Evolutionary conservation across 2,113 vertebrate species (phyloP), one percentile per base, ranked within the genome.

Genomic region (Opisthocomus hoazin): DNA sequence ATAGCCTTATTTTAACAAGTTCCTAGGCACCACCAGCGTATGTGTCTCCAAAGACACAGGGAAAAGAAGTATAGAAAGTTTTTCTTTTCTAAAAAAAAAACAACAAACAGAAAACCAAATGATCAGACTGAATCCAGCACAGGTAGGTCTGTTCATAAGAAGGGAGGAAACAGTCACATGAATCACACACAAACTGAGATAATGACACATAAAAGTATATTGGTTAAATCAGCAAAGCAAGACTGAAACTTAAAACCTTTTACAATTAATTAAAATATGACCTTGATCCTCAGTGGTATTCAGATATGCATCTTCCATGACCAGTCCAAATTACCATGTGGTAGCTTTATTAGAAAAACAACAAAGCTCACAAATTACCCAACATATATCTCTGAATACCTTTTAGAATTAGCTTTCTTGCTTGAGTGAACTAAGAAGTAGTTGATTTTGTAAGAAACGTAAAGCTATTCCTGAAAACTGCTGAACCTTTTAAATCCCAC

Each of bases 351-450:
- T 76, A 84, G 36, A 39, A 84, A 92, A 93, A 87, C 66, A 94
- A 57, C 77, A 65, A 22, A 60, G 57, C 32, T 87, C 53, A 76
- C 53, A 78, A 81, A 95, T 89, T 78, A 51, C 88, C 24, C 63
- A 61, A 78, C 34, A 84, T 64, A 15, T 39, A 71, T 68, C 21
- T 77, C 73, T 84, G 43, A 96, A 86, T 84, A 64, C 36, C 26
- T 92, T 86, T 70, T 39, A 81, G 56, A 95, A 94, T 89, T 92
- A 94, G 39, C 36, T 94, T 89, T 70, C 69, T 71, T 71, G 76
- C 86, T 89, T 89, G 60, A 66, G 21, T 45, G 22, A 81, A 53
- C 30, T 68, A 79, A 78, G 53, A 18, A 89, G 61, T 68, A 92
- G 86, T 64, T 90, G 64, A 78, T 78, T 84, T 90, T 89, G 53